Percentiles rank a stretch among this genome's conserved stretches.
phyloP scores from a whole-genome alignment of 2,113 vertebrate genomes.

The Python bivittatus region DNA sequence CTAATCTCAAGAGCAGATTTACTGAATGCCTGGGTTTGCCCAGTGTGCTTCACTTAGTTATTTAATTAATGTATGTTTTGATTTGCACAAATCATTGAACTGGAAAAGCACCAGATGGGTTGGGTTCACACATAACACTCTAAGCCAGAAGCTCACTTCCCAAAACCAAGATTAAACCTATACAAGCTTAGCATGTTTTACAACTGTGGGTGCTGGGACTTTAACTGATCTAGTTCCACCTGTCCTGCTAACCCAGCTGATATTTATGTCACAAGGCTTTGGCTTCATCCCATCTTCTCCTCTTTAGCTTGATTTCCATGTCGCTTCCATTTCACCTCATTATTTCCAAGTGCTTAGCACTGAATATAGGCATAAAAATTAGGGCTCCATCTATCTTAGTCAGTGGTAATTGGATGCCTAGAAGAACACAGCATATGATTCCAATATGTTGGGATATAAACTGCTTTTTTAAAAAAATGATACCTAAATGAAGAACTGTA shows the following conservation, averaged over 20 bases:
- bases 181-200: neutral
- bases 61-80: neutral
- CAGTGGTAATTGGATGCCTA: neutral
- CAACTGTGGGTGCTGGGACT: neutral
- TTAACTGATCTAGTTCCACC: neutral
- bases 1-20: neutral
- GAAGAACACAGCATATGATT: neutral
- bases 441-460: neutral
- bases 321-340: conserved; percentile 25
- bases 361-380: neutral
- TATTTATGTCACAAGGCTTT: neutral
- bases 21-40: neutral
- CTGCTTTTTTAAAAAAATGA: neutral
- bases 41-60: neutral
- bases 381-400: neutral
- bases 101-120: neutral
- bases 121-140: neutral
- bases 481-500: neutral
- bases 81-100: neutral
- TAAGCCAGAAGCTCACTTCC: neutral
- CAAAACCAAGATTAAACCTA: neutral
- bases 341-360: conserved; percentile 1
- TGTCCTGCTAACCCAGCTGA: neutral
- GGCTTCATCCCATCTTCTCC: conserved; percentile 23
- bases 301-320: conserved; percentile 56